Base-by-base conservation (phyloP, 2,797 vertebrate species). In the Phaenicophaeus curvirostris region DNA sequence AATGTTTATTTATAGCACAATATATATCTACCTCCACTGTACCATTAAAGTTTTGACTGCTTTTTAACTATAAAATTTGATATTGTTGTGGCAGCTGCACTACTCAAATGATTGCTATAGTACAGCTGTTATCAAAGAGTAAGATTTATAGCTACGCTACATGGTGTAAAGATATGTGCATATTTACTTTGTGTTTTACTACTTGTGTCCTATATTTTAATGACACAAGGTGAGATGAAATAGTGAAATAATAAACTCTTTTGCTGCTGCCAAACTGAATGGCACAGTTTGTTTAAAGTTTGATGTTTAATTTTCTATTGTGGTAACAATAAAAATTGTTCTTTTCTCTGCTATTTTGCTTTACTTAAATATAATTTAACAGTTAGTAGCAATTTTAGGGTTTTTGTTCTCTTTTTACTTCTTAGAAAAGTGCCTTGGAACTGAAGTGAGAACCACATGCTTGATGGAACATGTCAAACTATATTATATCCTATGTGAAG, bases 31-130 rank as follows among this genome's bases (percentile, higher is more conserved):
- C 96, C 96, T 98, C 97, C 95, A 97, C 97, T 97, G 94, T 97
- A 97, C 95, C 98, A 98, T 98, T 98, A 96, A 97, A 97, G 97
- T 97, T 98, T 98, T 98, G 95, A 98, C 97, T 98, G 97, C 97
- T 97, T 98, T 98, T 98, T 98, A 98, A 97, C 98, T 97, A 97
- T 97, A 98, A 98, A 98, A 98, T 97, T 97, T 98, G 97, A 98
- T 98, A 97, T 97, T 97, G 97, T 97, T 98, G 97, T 97, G 97
- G 97, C 98, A 98, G 98, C 98, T 98, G 98, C 94, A 94, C 93
- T 96, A 85, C 97, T 97, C 95, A 96, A 97, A 97, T 98, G 97
- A 98, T 98, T 97, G 96, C 97, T 96, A 31, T 89, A 87, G 96
- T 97, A 96, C 97, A 98, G 98, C 97, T 98, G 98, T 97, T 98